Percentiles rank a stretch among this genome's conserved stretches.
Conservation (phyloP, 2,797 vertebrate species). For the Macropus fuliginosus region DNA sequence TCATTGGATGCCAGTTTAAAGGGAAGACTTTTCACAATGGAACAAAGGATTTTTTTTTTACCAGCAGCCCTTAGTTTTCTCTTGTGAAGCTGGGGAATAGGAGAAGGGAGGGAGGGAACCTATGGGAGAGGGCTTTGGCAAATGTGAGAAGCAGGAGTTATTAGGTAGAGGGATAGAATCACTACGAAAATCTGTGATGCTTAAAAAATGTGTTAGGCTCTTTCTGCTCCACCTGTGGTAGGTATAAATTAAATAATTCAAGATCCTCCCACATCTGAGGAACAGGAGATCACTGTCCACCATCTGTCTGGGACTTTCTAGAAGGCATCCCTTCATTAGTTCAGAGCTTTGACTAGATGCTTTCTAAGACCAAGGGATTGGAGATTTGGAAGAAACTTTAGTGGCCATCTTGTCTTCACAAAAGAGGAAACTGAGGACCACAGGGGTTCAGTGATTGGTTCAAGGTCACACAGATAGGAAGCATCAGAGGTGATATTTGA, state of each 20-base stretch:
- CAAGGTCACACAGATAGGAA: background rate
- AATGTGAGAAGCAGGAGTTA: background rate
- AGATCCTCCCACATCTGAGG: background rate
- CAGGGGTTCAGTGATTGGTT: background rate
- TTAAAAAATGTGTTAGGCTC: background rate
- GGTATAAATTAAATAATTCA: background rate
- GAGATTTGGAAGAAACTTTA: background rate
- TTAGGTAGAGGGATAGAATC: background rate
- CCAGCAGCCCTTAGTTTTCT: conserved; percentile 25
- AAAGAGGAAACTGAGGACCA: background rate
- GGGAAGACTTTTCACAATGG: background rate
- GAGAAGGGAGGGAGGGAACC: background rate
- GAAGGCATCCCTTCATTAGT: background rate
- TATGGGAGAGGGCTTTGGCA: background rate
- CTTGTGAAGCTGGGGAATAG: background rate
- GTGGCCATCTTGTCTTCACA: background rate
- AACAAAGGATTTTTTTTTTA: background rate
- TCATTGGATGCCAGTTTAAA: conserved; percentile 37
- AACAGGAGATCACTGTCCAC: background rate
- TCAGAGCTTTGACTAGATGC: background rate
- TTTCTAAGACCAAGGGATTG: background rate
- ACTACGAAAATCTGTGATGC: background rate
- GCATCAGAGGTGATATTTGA: background rate
- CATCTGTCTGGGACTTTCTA: background rate
- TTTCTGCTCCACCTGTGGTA: background rate